Evolutionary conservation across 2,113 vertebrate genomes (phyloP).

Genomic region (Conger conger): DNA sequence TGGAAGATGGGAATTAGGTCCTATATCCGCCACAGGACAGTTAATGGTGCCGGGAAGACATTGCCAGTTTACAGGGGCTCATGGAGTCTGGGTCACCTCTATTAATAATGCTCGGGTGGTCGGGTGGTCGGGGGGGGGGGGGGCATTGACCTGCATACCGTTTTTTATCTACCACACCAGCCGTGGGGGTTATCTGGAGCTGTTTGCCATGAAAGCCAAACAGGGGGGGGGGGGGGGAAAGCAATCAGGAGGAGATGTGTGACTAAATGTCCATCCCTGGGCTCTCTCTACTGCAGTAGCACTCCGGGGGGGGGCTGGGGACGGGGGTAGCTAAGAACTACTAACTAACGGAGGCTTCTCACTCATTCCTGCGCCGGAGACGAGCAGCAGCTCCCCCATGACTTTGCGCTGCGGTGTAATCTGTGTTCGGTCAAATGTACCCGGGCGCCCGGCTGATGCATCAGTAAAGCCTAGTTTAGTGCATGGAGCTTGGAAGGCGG

Average conservation of each 20-base stretch:
- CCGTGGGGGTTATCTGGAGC: neutral
- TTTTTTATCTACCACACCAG: constrained; percentile 5
- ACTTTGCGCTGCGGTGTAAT: neutral
- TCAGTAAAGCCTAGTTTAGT: constrained; percentile 11
- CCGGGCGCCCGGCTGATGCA: neutral
- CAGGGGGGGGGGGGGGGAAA: neutral
- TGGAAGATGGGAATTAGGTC: neutral
- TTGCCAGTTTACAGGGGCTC: neutral
- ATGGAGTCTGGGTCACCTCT: neutral
- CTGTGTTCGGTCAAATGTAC: neutral
- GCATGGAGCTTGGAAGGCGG: neutral
- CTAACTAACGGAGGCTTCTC: neutral
- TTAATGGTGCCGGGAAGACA: neutral
- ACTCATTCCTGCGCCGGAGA: neutral
- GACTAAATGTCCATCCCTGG: neutral
- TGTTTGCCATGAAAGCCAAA: neutral
- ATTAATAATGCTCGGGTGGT: constrained; percentile 8
- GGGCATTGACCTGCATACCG: neutral
- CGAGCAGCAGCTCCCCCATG: neutral
- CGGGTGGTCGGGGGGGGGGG: too few species aligned
- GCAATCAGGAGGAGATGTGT: neutral
- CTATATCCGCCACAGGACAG: neutral
- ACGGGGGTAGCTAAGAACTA: neutral
- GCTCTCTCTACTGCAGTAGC: neutral
- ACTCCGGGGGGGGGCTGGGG: too few species aligned